Conservation (phyloP, 2,888 invertebrate species). For the Mythimna loreyi region DNA sequence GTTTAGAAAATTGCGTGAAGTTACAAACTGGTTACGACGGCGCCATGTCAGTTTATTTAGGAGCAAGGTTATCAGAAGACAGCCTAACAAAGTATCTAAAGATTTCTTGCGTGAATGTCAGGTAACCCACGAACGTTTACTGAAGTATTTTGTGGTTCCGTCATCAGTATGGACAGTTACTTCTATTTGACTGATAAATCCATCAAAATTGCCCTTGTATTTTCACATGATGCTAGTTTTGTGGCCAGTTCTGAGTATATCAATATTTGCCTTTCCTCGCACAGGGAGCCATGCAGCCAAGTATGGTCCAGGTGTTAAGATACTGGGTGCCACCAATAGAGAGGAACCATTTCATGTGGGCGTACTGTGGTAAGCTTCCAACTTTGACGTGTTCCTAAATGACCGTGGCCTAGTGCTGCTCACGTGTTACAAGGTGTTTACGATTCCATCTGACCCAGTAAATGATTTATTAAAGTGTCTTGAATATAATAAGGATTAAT, state of each 20-base stretch:
- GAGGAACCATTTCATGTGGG: constrained; percentile 88
- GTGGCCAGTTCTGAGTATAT: neutral
- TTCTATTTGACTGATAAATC: neutral
- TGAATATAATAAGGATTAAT: constrained; percentile 7
- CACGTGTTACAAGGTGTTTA: neutral
- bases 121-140: neutral
- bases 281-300: constrained; percentile 88
- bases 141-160: neutral
- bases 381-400: neutral
- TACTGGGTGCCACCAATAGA: constrained; percentile 88
- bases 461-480: neutral
- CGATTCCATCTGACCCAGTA: neutral
- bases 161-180: neutral
- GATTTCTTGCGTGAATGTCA: neutral
- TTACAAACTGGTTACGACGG: neutral
- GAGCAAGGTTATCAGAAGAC: neutral
- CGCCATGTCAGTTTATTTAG: neutral
- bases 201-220: neutral
- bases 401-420: neutral
- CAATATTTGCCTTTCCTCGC: neutral
- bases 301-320: constrained; percentile 86
- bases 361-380: constrained; percentile 82
- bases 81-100: neutral
- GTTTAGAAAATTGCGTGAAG: neutral
- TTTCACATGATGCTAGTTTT: neutral